Evolutionary conservation across 2,888 invertebrate genomes (phyloP), one percentile per base, ranked within the genome.

Genomic region (Octonoba sinensis): DNA sequence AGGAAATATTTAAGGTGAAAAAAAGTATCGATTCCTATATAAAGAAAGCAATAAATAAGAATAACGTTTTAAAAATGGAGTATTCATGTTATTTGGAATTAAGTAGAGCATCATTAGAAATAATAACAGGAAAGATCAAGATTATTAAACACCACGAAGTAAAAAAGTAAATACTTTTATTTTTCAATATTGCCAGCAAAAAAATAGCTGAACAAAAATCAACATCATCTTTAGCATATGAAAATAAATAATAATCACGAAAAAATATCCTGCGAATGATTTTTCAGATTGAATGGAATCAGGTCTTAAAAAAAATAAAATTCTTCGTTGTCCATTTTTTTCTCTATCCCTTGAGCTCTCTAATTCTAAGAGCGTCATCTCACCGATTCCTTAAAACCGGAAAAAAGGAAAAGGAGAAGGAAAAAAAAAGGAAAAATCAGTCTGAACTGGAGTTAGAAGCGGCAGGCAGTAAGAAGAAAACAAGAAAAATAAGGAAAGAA

Each of bases 341-440:
- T 36, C 36, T n/a, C 62, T 20, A 54, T 72, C 78, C 78, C 78
- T 46, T 44, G 78, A 79, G 78, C 78, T 72, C 72, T 79, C 78
- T 79, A 79, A 79, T 79, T 79, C 78, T 51, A 60, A 72, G 72
- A 59, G 78, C 72, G 79, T 81, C 73, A 73, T 81, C 79, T 73
- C 73, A 62, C 73, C 77, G 67, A 73, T 67, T 73, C 67, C 73
- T 81, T 81, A 73, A 73, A 73, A 73, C 62, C 67, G 22, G 54
- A 77, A 77, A 36, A 64, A 62, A 57, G 22, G 22, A 57, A 57
- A 57, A 57, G 22, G 20, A 57, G 59, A 66, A 54, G 46, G 47
- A 60, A 44, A 49, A 16, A 36, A 64, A 69, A 69, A 24, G 18
- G 47, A 67, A 70, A 69, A 70, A 36, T 36, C 36, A 36, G 51